These are phyloP conservation scores for Dipus sagitta DNA, from an alignment of 2,797 vertebrate species.

Conservation along the genomic window DNA sequence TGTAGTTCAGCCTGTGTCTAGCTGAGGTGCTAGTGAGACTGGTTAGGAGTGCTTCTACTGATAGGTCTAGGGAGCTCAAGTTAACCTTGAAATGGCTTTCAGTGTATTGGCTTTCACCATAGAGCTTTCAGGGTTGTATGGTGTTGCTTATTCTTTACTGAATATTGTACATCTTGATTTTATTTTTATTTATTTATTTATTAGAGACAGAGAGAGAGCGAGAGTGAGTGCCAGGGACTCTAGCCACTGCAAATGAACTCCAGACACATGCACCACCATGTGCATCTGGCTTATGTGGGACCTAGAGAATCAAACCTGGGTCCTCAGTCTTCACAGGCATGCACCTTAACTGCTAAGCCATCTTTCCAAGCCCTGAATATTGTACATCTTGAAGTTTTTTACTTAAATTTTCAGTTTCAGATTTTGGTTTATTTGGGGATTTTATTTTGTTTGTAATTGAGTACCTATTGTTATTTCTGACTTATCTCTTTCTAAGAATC, in stretches of 20 bases:
- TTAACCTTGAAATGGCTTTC: background rate
- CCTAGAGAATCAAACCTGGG: too few relatives aligned
- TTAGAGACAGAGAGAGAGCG: too few relatives aligned
- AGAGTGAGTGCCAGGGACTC: too few relatives aligned
- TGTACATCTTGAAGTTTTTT: background rate
- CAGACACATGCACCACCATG: too few relatives aligned
- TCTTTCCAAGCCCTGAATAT: too few relatives aligned
- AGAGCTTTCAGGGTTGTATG: background rate
- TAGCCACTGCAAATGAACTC: too few relatives aligned
- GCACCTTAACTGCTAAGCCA: too few relatives aligned
- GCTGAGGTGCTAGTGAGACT: background rate
- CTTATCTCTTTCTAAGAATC: background rate
- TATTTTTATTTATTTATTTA: too few relatives aligned
- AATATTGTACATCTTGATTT: too few relatives aligned
- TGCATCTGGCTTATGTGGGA: too few relatives aligned
- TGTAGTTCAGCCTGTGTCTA: background rate
- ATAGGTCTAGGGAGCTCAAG: background rate
- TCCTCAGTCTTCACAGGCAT: too few relatives aligned
- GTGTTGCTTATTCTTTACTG: background rate
- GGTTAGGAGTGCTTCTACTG: too few relatives aligned
- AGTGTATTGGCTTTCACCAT: background rate
- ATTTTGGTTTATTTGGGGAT: constrained; percentile 8
- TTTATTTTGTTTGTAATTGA: constrained; percentile 15
- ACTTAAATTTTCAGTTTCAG: background rate
- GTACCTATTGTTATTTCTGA: constrained; percentile 7